Percentiles rank a stretch among this genome's conserved stretches.
Conservation (phyloP, 2,888 invertebrate species). For the Strigamia maritima region DNA sequence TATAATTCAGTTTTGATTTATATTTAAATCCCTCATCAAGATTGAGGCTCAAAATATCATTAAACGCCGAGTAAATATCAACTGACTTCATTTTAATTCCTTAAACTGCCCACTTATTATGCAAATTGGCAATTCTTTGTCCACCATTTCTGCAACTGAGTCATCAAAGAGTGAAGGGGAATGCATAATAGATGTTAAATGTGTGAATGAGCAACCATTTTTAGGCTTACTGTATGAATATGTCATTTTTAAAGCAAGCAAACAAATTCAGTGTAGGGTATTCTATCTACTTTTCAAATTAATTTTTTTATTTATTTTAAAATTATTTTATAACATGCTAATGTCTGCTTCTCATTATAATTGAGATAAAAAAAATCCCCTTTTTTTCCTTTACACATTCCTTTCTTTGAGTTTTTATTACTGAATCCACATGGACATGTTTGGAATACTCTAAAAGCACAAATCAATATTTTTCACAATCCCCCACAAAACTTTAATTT, state of each 20-base stretch:
- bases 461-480: conserved; percentile 32
- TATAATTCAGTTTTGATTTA: background rate
- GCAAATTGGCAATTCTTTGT: conserved; percentile 28
- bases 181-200: background rate
- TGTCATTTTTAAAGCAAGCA: background rate
- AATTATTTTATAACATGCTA: background rate
- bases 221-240: background rate
- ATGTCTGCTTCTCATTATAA: background rate
- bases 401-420: background rate
- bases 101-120: conserved; percentile 28
- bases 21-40: background rate
- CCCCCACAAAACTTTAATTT: conserved; percentile 29
- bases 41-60: background rate
- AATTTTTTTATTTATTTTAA: background rate
- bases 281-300: too few species aligned
- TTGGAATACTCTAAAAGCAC: conserved; percentile 21
- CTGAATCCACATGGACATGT: conserved; percentile 28
- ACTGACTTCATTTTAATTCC: conserved; percentile 19
- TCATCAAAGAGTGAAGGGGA: conserved; percentile 18
- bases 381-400: background rate
- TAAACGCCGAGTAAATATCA: background rate
- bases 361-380: background rate
- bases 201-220: background rate
- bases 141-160: conserved; percentile 26
- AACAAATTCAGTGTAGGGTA: too few species aligned